Conservation (phyloP, 1,140 invertebrate genomes). For the Heliconius hewitsoni region DNA sequence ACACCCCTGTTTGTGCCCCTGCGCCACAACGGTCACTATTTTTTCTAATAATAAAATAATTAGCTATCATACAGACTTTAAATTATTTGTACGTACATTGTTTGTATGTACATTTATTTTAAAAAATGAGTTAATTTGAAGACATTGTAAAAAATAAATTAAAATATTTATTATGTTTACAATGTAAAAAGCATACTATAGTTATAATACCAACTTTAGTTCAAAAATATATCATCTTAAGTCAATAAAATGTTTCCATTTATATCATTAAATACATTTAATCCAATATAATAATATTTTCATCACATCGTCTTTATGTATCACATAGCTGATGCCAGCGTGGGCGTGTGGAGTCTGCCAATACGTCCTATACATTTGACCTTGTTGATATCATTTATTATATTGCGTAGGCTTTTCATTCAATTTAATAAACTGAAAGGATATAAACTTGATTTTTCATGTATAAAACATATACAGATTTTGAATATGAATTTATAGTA, state of each 20-base stretch:
- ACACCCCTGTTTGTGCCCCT: no score
- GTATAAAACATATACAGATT: background rate
- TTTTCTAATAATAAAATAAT: no score
- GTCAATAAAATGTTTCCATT: background rate
- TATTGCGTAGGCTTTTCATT: background rate
- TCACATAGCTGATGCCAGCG: background rate
- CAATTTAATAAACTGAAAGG: background rate
- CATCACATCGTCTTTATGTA: background rate
- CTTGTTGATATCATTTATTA: constrained; percentile 1
- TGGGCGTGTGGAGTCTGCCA: constrained; percentile 3
- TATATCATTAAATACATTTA: background rate
- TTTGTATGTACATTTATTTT: no score
- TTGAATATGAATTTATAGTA: no score
- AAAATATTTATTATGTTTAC: background rate
- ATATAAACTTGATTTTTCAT: constrained; percentile 12
- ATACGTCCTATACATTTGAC: background rate
- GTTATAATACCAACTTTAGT: no score
- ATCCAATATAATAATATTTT: background rate
- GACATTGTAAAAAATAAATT: background rate
- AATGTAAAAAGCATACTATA: no score
- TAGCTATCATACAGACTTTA: no score
- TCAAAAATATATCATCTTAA: background rate
- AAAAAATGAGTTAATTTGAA: no score
- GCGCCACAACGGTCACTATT: no score
- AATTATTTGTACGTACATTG: no score